Evolutionary conservation across 1,140 invertebrate genomes (phyloP), one percentile per base, ranked within the genome.

Genomic region (Calosoma granatense): DNA sequence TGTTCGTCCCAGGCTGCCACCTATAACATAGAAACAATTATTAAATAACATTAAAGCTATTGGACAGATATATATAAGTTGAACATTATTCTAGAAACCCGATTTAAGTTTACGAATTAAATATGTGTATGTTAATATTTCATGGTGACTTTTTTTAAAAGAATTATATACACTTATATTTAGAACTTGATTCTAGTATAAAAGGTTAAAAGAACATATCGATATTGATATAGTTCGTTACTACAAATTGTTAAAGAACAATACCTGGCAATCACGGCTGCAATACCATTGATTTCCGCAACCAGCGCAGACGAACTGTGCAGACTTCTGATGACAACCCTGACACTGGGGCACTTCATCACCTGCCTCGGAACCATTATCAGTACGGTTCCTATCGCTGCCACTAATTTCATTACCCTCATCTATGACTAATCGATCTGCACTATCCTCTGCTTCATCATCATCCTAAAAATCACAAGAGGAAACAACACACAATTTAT

Each of bases 281-380:
- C 90, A 93, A 69, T 93, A 93, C 88, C 89, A 92, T 74, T 92
- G 88, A 73, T 89, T 90, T 54, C 83, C 84, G 68, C 90, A 93
- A 20, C 86, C 88, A 55, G 87, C 86, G 70, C 90, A 93, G 20
- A 92, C 85, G 67, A 90, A 92, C 69, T 88, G 86, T 22, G 89
- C 89, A 56, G 84, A 76, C 61, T 81, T 81, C 36, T 82, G 78
- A 41, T 85, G 78, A 69, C 90, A 92, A 30, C 88, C 86, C 78
- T 92, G 88, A 72, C 90, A 92, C 60, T 80, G 73, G 17, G 83
- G 83, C 53, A 83, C 77, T 59, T 80, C 78, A 59, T 72, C 74
- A 21, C 72, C 71, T 56, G 64, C 61, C 22, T 72, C 68, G 1
- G 67, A 68, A 57, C 60, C 67, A 54, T 65, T 68, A 39, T 70